Conservation (phyloP, 1,140 invertebrate species). For the Cyclina sinensis region DNA sequence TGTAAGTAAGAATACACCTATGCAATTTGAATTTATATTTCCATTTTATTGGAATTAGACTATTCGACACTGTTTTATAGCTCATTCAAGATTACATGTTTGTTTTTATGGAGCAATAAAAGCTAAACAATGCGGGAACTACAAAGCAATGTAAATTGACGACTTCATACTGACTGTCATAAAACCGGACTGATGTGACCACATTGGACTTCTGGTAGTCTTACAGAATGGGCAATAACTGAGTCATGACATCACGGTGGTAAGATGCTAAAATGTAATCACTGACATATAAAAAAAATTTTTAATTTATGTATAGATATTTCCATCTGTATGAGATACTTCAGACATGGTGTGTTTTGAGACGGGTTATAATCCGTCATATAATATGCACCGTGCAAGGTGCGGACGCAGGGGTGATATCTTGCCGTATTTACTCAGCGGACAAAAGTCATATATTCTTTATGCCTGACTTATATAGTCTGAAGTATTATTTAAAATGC, state of each 20-base stretch:
- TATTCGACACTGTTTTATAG: slow-evolving; percentile 31
- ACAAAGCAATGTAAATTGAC: slow-evolving; percentile 55
- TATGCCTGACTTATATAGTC: too few species aligned
- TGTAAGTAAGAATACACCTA: slow-evolving; percentile 14
- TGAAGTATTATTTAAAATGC: too few species aligned
- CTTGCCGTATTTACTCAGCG: too few species aligned
- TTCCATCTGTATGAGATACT: too few species aligned
- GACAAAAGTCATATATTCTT: too few species aligned
- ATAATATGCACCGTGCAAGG: too few species aligned
- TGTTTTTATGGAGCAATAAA: slow-evolving; percentile 54
- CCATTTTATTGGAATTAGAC: slow-evolving; percentile 48
- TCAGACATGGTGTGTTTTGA: too few species aligned
- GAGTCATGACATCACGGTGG: background rate
- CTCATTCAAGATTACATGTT: slow-evolving; percentile 46
- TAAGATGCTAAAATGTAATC: too few species aligned
- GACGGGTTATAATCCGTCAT: too few species aligned
- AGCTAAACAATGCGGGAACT: slow-evolving; percentile 52
- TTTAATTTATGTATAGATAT: too few species aligned
- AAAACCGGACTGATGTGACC: slow-evolving; percentile 29
- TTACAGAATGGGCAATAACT: background rate
- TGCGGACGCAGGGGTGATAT: too few species aligned
- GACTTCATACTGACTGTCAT: slow-evolving; percentile 37
- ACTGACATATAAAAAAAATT: too few species aligned
- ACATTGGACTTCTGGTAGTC: background rate
- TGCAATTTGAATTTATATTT: slow-evolving; percentile 60